A percentile compares a stretch with the other conserved stretches of the same genome.
phyloP scores from a whole-genome alignment of 2,797 vertebrate species.

The Amphiprion clarkii region DNA sequence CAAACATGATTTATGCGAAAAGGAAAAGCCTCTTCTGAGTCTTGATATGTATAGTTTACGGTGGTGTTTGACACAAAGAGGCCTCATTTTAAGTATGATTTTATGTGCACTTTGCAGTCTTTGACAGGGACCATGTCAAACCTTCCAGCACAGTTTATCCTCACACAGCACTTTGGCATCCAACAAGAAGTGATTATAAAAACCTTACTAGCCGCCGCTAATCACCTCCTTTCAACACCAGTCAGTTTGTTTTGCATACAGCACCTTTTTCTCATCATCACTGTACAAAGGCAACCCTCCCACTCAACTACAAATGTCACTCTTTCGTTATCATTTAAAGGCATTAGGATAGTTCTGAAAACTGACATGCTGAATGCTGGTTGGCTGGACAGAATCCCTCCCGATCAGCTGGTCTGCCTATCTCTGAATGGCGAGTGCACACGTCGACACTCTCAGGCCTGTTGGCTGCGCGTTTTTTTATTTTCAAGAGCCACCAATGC shows the following conservation, averaged over 20 bases:
- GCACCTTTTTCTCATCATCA: conserved; percentile 25
- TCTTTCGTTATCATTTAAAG: conserved; percentile 53
- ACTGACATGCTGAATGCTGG: conserved; percentile 25
- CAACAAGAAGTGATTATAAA: conserved; percentile 9
- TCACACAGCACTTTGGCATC: conserved; percentile 52
- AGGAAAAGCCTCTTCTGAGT: conserved; percentile 37
- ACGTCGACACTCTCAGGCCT: background rate
- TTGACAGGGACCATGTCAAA: conserved; percentile 8
- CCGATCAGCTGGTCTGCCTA: conserved; percentile 15
- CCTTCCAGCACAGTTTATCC: conserved; percentile 6
- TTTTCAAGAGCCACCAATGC: conserved; percentile 28
- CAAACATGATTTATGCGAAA: conserved; percentile 16
- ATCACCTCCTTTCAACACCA: conserved; percentile 16
- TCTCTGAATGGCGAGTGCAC: conserved; percentile 17
- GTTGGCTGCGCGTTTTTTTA: conserved; percentile 11
- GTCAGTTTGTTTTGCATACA: conserved; percentile 53
- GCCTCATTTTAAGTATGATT: conserved; percentile 1
- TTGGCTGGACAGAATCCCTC: conserved; percentile 26
- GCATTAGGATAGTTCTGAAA: conserved; percentile 55
- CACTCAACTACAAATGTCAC: conserved; percentile 7
- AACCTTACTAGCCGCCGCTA: background rate
- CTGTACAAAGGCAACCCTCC: conserved; percentile 37
- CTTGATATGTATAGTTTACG: conserved; percentile 61
- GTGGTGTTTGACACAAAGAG: conserved; percentile 14
- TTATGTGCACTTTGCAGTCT: conserved; percentile 27